Conservation (phyloP, 2,888 invertebrate genomes). For the Rhamnusium bicolor region DNA sequence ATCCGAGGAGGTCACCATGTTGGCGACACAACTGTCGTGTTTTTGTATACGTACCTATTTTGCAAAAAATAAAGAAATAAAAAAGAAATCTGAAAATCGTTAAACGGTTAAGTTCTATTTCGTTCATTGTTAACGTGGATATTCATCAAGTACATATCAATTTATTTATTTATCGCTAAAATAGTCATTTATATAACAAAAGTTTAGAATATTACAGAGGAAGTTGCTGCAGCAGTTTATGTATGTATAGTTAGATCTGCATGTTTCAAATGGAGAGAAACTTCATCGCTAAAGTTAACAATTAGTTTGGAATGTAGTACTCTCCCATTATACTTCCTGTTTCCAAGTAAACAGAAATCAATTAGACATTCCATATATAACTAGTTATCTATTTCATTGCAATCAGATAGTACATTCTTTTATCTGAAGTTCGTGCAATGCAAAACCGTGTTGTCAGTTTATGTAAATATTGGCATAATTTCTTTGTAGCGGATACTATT, state of each 20-base stretch:
- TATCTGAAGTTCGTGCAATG: too few species aligned
- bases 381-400: neutral
- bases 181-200: too few species aligned
- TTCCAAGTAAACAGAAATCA: slow-evolving; percentile 18
- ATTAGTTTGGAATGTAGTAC: slow-evolving; percentile 4
- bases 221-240: neutral
- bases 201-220: neutral
- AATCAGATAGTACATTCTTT: neutral
- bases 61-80: too few species aligned
- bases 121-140: too few species aligned
- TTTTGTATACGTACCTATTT: too few species aligned
- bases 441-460: neutral
- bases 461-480: neutral
- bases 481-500: too few species aligned
- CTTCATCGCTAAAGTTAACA: slow-evolving; percentile 6
- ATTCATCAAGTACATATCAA: too few species aligned
- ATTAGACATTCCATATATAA: slow-evolving; percentile 19
- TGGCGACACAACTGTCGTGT: too few species aligned
- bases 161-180: too few species aligned
- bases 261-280: neutral
- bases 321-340: slow-evolving; percentile 9
- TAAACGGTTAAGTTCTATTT: too few species aligned
- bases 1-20: too few species aligned
- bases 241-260: neutral
- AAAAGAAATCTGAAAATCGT: too few species aligned